phyloP scores from a whole-genome alignment of 2,797 vertebrate genomes.

The Garrulus glandarius region DNA sequence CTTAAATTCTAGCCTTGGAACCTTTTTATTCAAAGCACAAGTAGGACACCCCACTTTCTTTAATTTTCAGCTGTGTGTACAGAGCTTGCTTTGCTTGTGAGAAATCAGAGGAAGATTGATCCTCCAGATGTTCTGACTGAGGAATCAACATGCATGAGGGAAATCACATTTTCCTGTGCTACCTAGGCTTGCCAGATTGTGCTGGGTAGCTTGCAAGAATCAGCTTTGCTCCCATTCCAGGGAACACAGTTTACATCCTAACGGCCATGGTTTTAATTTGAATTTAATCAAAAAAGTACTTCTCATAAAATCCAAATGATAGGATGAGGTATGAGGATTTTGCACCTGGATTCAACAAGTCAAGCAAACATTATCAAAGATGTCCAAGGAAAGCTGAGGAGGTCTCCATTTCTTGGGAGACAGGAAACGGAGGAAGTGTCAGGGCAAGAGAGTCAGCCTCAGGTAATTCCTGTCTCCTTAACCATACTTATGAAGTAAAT shows the following conservation, averaged over 20 bases:
- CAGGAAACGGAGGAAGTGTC: not conserved
- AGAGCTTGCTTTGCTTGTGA: not conserved
- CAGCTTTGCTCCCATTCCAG: not conserved
- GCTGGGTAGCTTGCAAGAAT: not conserved
- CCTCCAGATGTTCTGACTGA: not conserved
- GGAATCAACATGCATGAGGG: not conserved
- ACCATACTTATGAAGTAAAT: not conserved
- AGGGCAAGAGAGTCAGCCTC: not conserved
- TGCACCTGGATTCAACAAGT: not conserved
- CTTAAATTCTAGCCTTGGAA: conserved; percentile 35
- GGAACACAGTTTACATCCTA: not conserved
- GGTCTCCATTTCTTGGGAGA: not conserved
- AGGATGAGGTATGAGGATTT: not conserved
- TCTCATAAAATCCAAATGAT: not conserved
- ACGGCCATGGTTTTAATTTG: not conserved
- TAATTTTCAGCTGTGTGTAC: not conserved
- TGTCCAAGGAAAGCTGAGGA: not conserved
- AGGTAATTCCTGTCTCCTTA: not conserved
- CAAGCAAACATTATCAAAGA: not conserved
- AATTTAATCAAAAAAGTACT: not conserved
- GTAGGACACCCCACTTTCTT: not conserved
- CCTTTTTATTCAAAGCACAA: conserved; percentile 14
- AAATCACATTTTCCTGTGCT: not conserved
- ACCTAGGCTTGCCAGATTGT: not conserved
- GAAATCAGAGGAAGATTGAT: not conserved